Conservation (phyloP, 2,888 invertebrate genomes). For the Lasioglossum calceatum region DNA sequence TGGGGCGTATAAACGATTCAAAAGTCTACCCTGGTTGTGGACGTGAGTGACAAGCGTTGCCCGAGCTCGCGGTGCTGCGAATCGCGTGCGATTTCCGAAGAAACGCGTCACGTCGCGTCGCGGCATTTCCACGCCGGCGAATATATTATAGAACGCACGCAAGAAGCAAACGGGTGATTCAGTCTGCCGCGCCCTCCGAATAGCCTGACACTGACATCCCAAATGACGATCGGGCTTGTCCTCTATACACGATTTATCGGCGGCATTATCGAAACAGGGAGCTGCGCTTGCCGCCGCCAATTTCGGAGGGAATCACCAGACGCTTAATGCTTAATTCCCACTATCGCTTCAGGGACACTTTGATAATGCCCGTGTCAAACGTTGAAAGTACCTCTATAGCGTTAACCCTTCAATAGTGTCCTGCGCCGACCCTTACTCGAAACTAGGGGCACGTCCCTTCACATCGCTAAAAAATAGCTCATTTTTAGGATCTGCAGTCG, state of each 20-base stretch:
- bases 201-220: conserved; percentile 47
- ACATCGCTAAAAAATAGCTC: not conserved
- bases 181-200: not conserved
- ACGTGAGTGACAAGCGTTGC: conserved; percentile 50
- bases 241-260: conserved; percentile 31
- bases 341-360: conserved; percentile 1
- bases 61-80: conserved; percentile 1
- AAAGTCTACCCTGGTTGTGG: conserved; percentile 22
- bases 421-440: not conserved
- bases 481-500: not conserved
- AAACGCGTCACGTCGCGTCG: conserved; percentile 5
- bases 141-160: conserved; percentile 49
- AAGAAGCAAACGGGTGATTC: conserved; percentile 41
- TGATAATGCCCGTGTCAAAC: not conserved
- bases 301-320: conserved; percentile 7
- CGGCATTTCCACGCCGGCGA: conserved; percentile 17
- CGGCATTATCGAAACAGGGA: conserved; percentile 23
- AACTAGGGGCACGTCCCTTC: not conserved
- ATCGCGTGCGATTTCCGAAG: conserved; percentile 43
- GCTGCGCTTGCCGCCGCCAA: not conserved
- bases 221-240: conserved; percentile 31
- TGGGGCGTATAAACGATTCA: conserved; percentile 39
- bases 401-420: not conserved
- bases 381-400: not conserved
- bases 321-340: conserved; percentile 31